A percentile compares a stretch with the other conserved stretches of the same genome.
These are phyloP conservation scores for Cheilosia pagana DNA, from an alignment of 2,888 invertebrate species.

Conservation along the genomic window DNA sequence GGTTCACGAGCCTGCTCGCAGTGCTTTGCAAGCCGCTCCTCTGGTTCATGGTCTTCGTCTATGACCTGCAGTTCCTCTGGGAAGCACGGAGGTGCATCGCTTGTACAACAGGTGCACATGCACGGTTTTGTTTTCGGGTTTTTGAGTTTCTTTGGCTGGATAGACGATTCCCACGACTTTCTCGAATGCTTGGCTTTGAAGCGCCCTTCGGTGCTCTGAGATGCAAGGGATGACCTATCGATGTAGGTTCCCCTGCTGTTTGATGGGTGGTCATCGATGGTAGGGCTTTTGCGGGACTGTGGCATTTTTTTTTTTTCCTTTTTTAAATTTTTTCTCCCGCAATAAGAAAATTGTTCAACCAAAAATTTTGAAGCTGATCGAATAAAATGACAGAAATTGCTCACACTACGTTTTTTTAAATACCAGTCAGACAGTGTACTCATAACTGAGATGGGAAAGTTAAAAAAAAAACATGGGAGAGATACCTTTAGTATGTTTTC, in stretches of 20 bases:
- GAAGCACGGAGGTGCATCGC: background rate
- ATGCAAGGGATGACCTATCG: background rate
- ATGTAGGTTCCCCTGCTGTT: background rate
- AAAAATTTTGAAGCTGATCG: constrained; percentile 18
- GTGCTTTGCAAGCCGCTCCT: background rate
- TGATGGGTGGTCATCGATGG: background rate
- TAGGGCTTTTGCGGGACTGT: background rate
- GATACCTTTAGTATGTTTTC: background rate
- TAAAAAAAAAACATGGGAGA: background rate
- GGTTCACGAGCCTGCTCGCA: constrained; percentile 6
- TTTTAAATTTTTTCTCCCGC: background rate
- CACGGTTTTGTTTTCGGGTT: background rate
- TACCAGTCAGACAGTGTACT: background rate
- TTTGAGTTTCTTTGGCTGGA: background rate
- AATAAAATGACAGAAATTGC: constrained; percentile 19
- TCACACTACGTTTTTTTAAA: constrained; percentile 7
- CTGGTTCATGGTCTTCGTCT: constrained; percentile 62
- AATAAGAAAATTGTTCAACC: background rate
- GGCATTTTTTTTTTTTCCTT: background rate
- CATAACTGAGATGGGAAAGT: background rate
- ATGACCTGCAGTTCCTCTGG: constrained; percentile 70
- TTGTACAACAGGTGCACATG: background rate
- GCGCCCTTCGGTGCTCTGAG: background rate
- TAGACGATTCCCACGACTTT: background rate
- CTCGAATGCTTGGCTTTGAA: background rate